phyloP scores from a whole-genome alignment of 92 coral and sea anemone genomes.

The Micromussa lordhowensis region DNA sequence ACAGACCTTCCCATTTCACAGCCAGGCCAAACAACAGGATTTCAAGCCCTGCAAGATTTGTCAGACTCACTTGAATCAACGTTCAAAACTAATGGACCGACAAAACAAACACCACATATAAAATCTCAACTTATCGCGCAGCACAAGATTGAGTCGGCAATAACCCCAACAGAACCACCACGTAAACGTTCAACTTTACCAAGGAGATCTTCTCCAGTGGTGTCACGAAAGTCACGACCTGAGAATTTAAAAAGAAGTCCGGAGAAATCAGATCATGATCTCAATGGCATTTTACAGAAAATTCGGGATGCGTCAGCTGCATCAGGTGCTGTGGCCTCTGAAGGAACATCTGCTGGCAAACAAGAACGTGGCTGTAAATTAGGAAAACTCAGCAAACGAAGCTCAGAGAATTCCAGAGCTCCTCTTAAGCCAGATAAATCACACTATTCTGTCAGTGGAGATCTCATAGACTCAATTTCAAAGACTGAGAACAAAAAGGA shows the following conservation, averaged over 20 bases:
- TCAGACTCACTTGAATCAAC: conserved; percentile 74
- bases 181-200: conserved; percentile 77
- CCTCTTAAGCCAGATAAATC: conserved; percentile 79
- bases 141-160: conserved; percentile 78
- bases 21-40: conserved; percentile 40
- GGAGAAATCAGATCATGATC: conserved; percentile 38
- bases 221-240: conserved; percentile 73
- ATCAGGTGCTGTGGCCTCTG: background rate
- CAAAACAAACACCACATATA: conserved; percentile 80
- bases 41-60: conserved; percentile 54
- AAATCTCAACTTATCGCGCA: conserved; percentile 83
- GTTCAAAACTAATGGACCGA: conserved; percentile 40
- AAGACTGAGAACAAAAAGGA: conserved; percentile 21
- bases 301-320: conserved; percentile 52
- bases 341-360: background rate
- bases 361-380: conserved; percentile 8
- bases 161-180: conserved; percentile 49
- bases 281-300: conserved; percentile 59
- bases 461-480: conserved; percentile 32
- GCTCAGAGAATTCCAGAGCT: conserved; percentile 57
- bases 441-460: conserved; percentile 59
- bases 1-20: conserved; percentile 4
- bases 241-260: conserved; percentile 51
- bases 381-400: conserved; percentile 46
- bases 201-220: conserved; percentile 89